Percentiles rank a stretch among this genome's conserved stretches.
These are phyloP conservation scores for Panorpa germanica DNA, from an alignment of 2,888 invertebrate species.

Conservation along the genomic window DNA sequence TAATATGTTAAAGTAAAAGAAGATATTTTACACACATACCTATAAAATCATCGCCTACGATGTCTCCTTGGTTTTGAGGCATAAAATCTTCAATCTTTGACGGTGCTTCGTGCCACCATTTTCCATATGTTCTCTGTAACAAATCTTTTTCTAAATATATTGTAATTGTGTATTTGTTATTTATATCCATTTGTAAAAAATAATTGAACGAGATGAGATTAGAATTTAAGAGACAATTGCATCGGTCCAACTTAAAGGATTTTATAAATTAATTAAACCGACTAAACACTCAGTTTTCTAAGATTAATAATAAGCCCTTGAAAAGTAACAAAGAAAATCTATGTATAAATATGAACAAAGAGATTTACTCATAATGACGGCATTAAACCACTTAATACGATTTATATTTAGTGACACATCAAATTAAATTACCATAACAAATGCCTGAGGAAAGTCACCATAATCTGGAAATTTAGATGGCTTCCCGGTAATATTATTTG, in stretches of 20 bases:
- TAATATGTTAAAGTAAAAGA: conserved; percentile 7
- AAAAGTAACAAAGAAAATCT: too few species aligned
- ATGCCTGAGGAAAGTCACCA: conserved; percentile 81
- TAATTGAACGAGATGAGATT: too few species aligned
- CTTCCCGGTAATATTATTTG: conserved; percentile 67
- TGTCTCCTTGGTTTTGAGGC: conserved; percentile 45
- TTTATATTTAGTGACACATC: conserved; percentile 4
- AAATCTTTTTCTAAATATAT: too few species aligned
- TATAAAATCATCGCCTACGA: conserved; percentile 63
- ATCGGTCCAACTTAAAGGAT: conserved; percentile 7
- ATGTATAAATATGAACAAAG: conserved; percentile 7
- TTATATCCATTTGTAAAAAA: too few species aligned
- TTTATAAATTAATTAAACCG: conserved; percentile 2
- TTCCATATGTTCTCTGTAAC: conserved; percentile 64
- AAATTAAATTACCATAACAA: conserved; percentile 54
- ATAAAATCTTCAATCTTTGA: conserved; percentile 49
- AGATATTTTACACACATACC: conserved; percentile 28
- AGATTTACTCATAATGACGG: background rate
- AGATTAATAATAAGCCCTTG: too few species aligned
- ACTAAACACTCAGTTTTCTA: too few species aligned
- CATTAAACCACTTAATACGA: conserved; percentile 8
- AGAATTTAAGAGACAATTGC: too few species aligned
- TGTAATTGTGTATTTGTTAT: too few species aligned
- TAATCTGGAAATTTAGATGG: conserved; percentile 74
- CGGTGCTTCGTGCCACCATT: conserved; percentile 69